Evolutionary conservation across 2,888 invertebrate species (phyloP), one percentile per base, ranked within the genome.

Genomic region (Maniola hyperantus): DNA sequence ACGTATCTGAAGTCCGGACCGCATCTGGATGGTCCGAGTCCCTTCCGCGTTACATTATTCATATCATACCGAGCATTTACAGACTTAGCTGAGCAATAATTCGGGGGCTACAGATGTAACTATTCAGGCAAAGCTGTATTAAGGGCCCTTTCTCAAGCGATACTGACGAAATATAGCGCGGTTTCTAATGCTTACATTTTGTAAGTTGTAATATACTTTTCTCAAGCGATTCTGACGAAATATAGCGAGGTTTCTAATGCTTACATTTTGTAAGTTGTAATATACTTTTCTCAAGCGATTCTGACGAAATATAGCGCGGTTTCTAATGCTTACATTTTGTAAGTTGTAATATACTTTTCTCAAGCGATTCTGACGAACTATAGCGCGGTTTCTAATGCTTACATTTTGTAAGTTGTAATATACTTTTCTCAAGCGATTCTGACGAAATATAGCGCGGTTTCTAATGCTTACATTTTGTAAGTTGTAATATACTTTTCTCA

Each of bases 51-150:
- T 51, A 51, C 42, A 11, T 11, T 33, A 53, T 53, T 53, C 53
- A 53, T 34, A n/a, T 53, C 6, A n/a, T 13, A 33, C 13, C 53
- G 33, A 15, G 53, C 13, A n/a, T n/a, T 53, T 34, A 15, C 6
- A n/a, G 11, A 18, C 11, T 62, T 68, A 65, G 48, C 11, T 39
- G 64, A 13, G n/a, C 13, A 44, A 44, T 36, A 36, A 36, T 36
- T 36, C 36, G 36, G 42, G 5, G 13, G 0, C 13, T 44, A 44
- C 44, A 13, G 1, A 44, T 44, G n/a, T 44, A n/a, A 6, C 11
- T 6, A 44, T 44, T 44, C n/a, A 44, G 5, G n/a, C 44, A 44
- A 44, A n/a, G 5, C n/a, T 4, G 44, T 5, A 39, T 39, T 44
- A 44, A 0, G 13, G 44, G 6, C 13, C n/a, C n/a, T 44, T 13